These are phyloP conservation scores for Sphaerophoria taeniata DNA, from an alignment of 2,888 invertebrate species.

Conservation along the genomic window DNA sequence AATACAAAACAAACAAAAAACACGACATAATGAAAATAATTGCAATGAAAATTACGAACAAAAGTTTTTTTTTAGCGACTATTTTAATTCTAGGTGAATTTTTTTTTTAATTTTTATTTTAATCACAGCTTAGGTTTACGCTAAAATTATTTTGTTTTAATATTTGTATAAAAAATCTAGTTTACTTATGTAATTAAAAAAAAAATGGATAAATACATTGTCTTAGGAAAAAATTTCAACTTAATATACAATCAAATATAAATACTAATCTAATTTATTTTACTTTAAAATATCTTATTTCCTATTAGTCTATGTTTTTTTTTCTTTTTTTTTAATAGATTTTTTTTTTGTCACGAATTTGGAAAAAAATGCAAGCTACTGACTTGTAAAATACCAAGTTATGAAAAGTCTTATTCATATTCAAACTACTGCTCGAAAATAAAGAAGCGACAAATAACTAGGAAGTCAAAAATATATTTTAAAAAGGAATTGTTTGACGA, in stretches of 20 bases:
- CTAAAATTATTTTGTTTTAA: conserved; percentile 47
- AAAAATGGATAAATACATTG: conserved; percentile 39
- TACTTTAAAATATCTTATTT: conserved; percentile 38
- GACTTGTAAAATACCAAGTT: conserved; percentile 15
- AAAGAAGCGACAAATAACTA: background rate
- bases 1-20: conserved; percentile 45
- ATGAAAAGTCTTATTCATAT: background rate
- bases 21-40: conserved; percentile 39
- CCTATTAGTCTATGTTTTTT: conserved; percentile 64
- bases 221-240: conserved; percentile 29
- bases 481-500: background rate
- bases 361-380: conserved; percentile 25
- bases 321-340: conserved; percentile 28
- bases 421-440: background rate
- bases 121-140: conserved; percentile 67
- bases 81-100: conserved; percentile 52
- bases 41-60: background rate
- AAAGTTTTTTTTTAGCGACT: conserved; percentile 1
- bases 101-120: conserved; percentile 57
- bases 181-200: conserved; percentile 24
- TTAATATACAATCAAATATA: conserved; percentile 57
- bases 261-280: conserved; percentile 20
- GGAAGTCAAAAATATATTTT: background rate
- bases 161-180: conserved; percentile 70
- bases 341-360: conserved; percentile 37